Base-by-base conservation (phyloP, 2,888 invertebrate genomes). In the Tinea trinotella region DNA sequence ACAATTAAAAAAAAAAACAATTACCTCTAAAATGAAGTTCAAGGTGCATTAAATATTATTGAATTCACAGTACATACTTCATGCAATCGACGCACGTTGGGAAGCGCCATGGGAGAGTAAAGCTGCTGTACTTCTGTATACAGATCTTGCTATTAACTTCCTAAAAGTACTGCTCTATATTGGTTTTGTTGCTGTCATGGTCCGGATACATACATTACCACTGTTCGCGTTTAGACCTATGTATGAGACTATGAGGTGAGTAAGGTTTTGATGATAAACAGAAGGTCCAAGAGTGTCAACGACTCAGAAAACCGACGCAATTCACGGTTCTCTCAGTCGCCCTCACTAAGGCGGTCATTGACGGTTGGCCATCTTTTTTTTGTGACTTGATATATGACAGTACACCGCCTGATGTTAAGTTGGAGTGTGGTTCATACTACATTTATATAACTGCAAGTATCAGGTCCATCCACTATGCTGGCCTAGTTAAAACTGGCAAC, bases 41-140 rank as follows among this genome's bases (percentile, higher is more conserved):
- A 30, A 30, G 30, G 30, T 30, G 30, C n/a, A 22, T 22, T 22
- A 22, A 5, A 22, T 22, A 22, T 22, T 30, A 1, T 30, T 30
- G 7, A 7, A 30, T 55, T 62, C 64, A 3, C 62, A 87, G 87
- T 87, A 86, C 61, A 61, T 77, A 10, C 74, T 89, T 3, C 97
- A 98, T 73, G 91, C 94, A 2, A 91, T 96, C 57, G 97, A 98
- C 70, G 88, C 97, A 4, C 92, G 93, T 67, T 93, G 93, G 80
- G 97, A 99, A 69, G 95, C 94, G 44, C 98, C 98, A 0, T 99
- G 99, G 99, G 99, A 99, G 75, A 97, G 96, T 75, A 99, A 99
- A 79, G 98, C 99, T 7, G 98, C 99, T 0, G 99, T 97, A 67
- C 84, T 99, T 35, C 87, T 99, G 1, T 99, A 99, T 72, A 96